Conservation (phyloP, 2,888 invertebrate species). For the Arctia plantaginis region DNA sequence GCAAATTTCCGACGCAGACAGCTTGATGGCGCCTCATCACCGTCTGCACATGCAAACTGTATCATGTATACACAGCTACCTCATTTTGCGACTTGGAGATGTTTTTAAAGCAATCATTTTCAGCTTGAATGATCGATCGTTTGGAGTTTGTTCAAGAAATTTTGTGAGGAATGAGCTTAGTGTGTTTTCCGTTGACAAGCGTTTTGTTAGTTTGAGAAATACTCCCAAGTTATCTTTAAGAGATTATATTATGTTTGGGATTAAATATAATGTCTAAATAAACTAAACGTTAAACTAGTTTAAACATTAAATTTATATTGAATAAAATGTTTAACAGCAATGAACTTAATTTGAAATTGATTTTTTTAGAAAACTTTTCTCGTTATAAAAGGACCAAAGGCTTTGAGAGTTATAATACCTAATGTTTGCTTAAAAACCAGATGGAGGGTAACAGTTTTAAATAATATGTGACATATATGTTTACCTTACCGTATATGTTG, state of each 20-base stretch:
- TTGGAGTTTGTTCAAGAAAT: slow-evolving; percentile 27
- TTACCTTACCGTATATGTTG: too few species aligned
- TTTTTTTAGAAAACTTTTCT: not conserved
- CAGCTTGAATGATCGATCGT: slow-evolving; percentile 30
- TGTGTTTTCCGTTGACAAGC: not conserved
- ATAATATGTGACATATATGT: not conserved
- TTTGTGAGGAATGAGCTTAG: slow-evolving; percentile 17
- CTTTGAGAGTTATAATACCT: too few species aligned
- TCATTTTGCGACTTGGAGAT: slow-evolving; percentile 40
- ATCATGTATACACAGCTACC: slow-evolving; percentile 39
- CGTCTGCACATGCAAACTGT: slow-evolving; percentile 49
- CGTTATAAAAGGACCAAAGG: too few species aligned
- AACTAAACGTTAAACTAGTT: not conserved
- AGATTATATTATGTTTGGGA: not conserved
- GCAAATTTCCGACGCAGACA: slow-evolving; percentile 67
- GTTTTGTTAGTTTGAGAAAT: not conserved
- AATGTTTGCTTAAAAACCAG: too few species aligned
- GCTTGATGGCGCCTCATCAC: slow-evolving; percentile 48
- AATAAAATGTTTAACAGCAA: not conserved
- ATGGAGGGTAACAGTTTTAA: too few species aligned
- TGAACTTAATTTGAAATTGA: not conserved
- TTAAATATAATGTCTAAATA: not conserved
- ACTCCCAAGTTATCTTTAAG: not conserved
- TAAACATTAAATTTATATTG: not conserved
- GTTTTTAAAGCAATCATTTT: slow-evolving; percentile 47